Percentiles rank a stretch among this genome's conserved stretches.
Conservation (phyloP, 2,113 vertebrate species). For the Lagenorhynchus albirostris region DNA sequence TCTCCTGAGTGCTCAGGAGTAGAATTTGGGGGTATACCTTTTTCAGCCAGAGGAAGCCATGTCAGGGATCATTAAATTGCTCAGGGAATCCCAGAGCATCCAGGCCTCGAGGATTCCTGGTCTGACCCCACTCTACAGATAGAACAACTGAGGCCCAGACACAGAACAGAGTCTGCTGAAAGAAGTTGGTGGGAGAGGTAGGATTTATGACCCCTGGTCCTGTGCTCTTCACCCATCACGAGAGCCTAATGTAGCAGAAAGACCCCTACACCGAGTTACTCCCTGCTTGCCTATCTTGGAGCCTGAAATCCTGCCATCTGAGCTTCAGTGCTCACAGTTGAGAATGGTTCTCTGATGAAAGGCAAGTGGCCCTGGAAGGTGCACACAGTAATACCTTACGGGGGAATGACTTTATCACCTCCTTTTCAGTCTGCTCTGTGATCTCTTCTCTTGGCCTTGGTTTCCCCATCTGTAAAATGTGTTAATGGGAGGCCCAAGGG, state of each 20-base stretch:
- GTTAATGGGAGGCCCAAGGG: background rate
- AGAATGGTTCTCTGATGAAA: background rate
- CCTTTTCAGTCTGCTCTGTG: background rate
- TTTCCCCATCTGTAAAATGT: constrained; percentile 11
- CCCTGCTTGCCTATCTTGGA: background rate
- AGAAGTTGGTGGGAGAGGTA: background rate
- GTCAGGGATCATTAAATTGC: background rate
- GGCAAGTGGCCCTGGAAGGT: background rate
- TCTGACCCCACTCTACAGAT: background rate
- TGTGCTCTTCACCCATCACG: background rate
- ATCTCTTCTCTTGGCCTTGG: background rate
- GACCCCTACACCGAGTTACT: background rate
- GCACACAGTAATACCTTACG: background rate
- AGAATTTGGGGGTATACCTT: background rate
- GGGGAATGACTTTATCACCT: background rate
- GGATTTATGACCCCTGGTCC: background rate
- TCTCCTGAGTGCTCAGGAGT: background rate
- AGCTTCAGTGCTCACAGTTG: background rate
- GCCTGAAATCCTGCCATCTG: background rate
- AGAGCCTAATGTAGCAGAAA: background rate
- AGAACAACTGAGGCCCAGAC: background rate
- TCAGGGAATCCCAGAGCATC: background rate
- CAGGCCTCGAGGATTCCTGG: background rate
- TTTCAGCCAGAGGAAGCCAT: background rate
- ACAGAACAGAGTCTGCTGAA: background rate